phyloP scores from a whole-genome alignment of 2,113 vertebrate genomes.

The Apodemus sylvaticus region DNA sequence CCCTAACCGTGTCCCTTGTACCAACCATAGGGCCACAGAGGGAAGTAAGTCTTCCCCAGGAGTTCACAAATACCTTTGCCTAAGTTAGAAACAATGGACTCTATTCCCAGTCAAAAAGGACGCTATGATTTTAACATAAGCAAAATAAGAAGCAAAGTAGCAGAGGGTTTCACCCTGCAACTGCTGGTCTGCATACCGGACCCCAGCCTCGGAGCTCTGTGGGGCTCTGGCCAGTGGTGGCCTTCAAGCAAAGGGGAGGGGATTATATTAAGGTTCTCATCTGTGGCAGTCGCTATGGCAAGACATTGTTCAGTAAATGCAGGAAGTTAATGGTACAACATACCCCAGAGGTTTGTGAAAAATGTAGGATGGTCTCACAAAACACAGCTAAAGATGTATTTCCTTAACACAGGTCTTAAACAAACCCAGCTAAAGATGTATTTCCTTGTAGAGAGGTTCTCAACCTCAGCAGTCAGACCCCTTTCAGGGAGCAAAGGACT shows the following conservation, averaged over 20 bases:
- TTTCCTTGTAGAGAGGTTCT: background rate
- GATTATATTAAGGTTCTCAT: too few relatives aligned
- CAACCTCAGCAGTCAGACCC: background rate
- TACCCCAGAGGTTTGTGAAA: background rate
- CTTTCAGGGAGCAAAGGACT: background rate
- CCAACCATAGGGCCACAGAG: background rate
- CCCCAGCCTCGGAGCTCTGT: too few relatives aligned
- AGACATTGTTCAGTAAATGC: background rate
- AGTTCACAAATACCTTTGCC: slow-evolving; percentile 42
- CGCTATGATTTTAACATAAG: slow-evolving; percentile 30
- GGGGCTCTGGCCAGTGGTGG: too few relatives aligned
- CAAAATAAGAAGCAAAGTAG: slow-evolving; percentile 16
- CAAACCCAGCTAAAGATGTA: background rate
- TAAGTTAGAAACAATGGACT: slow-evolving; percentile 58
- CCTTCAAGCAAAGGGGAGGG: too few relatives aligned
- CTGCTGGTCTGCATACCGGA: too few relatives aligned
- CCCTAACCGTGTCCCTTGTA: slow-evolving; percentile 50
- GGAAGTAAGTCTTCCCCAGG: slow-evolving; percentile 46
- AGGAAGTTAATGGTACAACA: background rate
- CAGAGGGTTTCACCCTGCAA: background rate
- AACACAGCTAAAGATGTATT: too few relatives aligned
- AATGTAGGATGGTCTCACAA: slow-evolving; percentile 28
- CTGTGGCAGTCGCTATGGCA: too few relatives aligned
- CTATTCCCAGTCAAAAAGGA: background rate
- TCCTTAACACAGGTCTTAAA: too few relatives aligned